Base-by-base conservation (phyloP, 2,888 invertebrate species). In the Xestoiulus laeticollis region DNA sequence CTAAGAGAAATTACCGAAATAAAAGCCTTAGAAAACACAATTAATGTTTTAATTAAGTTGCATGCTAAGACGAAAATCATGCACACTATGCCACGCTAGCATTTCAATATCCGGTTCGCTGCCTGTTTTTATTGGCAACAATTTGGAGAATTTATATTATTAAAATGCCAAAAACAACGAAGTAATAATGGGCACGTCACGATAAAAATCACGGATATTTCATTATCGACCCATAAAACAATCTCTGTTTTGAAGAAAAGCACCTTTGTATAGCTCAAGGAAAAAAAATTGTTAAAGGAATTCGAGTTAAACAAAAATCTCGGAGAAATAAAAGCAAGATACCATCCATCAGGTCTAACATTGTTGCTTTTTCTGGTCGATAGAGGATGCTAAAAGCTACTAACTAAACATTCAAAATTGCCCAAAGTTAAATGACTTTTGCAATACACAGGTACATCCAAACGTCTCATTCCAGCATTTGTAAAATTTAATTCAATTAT, bases 201-300 rank as follows among this genome's bases (percentile, higher is more conserved):
- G 26, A 78, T 78, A 22, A 78, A 78, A 78, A 78, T 78, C 78
- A 26, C 26, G 30, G 78, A 22, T 78, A 78, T 78, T 78, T 78
- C 78, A 78, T 78, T 30, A 26, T 78, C 26, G 78, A 78, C 78
- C 30, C 26, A 30, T 14, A 14, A 30, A 22, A 78, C 30, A 22
- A 59, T 59, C n/a, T 48, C 48, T 59, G n/a, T n/a, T 48, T 59
- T 19, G n/a, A n/a, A 59, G 59, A 59, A 59, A 59, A n/a, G 1
- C 6, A n/a, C n/a, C 19, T 16, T n/a, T 59, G 12, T n/a, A n/a
- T n/a, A n/a, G 3, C n/a, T 59, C n/a, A 59, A 5, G 19, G 59
- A n/a, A n/a, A 59, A 59, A 59, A 48, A 48, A 48, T 4, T 1
- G n/a, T 59, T 19, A 59, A 59, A 59, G 59, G 59, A 59, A 59